Percentiles rank a stretch among this genome's conserved stretches.
Conservation (phyloP, 2,113 vertebrate genomes). For the Pomatorhinus ruficollis region DNA sequence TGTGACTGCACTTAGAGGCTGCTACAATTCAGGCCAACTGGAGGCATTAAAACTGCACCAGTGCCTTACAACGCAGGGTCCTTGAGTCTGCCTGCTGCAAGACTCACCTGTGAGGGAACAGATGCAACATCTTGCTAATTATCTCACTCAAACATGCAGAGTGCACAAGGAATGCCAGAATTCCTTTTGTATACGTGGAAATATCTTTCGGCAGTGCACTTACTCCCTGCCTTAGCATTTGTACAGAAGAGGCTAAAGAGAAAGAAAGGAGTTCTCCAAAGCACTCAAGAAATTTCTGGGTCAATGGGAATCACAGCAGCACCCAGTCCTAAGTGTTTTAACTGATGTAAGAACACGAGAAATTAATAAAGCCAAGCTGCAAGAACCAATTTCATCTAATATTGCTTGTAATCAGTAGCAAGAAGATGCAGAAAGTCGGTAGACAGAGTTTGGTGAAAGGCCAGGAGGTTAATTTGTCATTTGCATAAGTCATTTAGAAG, state of each 20-base stretch:
- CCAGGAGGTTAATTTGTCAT: conserved; percentile 50
- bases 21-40: neutral
- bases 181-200: neutral
- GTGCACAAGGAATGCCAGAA: neutral
- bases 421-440: neutral
- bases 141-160: neutral
- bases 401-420: neutral
- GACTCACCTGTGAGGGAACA: neutral
- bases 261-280: neutral
- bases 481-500: conserved; percentile 55
- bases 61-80: neutral
- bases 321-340: conserved; percentile 6
- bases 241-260: neutral
- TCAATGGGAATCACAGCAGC: neutral
- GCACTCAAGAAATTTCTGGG: conserved; percentile 5
- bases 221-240: neutral
- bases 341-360: neutral
- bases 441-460: conserved; percentile 33
- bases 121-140: neutral
- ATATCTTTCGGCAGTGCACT: neutral
- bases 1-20: neutral
- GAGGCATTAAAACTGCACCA: neutral
- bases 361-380: conserved; percentile 25
- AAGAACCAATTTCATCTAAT: conserved; percentile 20
- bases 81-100: neutral